Conservation (phyloP, 2,113 vertebrate genomes). For the Orthonyx spaldingii region DNA sequence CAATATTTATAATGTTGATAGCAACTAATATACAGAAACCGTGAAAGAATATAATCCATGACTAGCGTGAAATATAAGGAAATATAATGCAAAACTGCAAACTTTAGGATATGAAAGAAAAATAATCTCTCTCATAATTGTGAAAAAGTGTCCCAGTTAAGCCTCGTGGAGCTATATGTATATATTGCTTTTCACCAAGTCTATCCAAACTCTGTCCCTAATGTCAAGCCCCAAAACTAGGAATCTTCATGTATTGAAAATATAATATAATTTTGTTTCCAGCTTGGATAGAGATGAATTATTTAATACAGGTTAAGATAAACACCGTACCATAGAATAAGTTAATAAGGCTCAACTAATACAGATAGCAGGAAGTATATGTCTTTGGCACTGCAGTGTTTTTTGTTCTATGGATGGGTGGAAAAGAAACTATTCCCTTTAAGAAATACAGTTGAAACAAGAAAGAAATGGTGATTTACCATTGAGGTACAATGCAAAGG, state of each 20-base stretch:
- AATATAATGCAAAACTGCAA: not conserved
- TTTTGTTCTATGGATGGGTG: not conserved
- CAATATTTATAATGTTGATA: not conserved
- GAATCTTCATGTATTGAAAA: not conserved
- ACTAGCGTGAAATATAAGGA: not conserved
- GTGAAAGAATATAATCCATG: not conserved
- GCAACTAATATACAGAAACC: not conserved
- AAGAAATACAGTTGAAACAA: not conserved
- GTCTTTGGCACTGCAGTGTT: not conserved
- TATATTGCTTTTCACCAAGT: not conserved
- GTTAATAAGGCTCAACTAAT: not conserved
- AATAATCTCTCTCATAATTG: not conserved
- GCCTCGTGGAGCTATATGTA: not conserved
- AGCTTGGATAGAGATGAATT: not conserved
- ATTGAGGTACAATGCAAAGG: not conserved
- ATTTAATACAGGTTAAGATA: not conserved
- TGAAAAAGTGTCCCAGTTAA: not conserved
- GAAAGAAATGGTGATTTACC: not conserved
- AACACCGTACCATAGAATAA: not conserved
- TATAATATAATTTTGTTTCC: not conserved
- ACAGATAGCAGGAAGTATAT: not conserved
- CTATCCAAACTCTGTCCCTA: not conserved
- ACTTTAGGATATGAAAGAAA: not conserved
- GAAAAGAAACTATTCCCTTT: not conserved
- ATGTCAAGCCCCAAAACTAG: not conserved